Percentiles rank a stretch among this genome's conserved stretches.
Evolutionary conservation across 2,113 vertebrate species (phyloP).

Genomic region (Cyanistes caeruleus): DNA sequence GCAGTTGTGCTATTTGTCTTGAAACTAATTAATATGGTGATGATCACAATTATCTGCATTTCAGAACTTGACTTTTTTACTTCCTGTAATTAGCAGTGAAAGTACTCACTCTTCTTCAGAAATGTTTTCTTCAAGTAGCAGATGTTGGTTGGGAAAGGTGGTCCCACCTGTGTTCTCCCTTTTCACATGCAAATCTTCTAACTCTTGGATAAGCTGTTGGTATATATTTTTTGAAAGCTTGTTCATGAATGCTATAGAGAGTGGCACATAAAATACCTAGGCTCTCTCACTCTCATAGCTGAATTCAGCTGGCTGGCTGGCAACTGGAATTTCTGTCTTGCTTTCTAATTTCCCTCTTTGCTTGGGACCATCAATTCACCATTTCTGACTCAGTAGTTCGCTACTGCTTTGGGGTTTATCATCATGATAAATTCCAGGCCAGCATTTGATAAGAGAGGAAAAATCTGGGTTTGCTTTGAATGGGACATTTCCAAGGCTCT

Average conservation of each 20-base stretch:
- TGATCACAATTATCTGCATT: neutral
- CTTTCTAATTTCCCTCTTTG: neutral
- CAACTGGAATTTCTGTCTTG: neutral
- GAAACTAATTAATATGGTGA: neutral
- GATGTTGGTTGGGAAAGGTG: neutral
- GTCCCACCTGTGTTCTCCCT: neutral
- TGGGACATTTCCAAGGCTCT: neutral
- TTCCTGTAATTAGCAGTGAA: neutral
- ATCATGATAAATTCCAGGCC: neutral
- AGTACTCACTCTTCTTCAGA: neutral
- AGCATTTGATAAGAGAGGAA: neutral
- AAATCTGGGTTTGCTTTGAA: neutral
- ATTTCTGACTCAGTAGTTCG: neutral
- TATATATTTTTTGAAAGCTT: neutral
- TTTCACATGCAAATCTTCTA: neutral
- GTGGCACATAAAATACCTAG: neutral
- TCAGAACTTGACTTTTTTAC: neutral
- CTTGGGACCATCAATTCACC: neutral
- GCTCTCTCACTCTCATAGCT: neutral
- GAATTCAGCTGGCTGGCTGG: neutral
- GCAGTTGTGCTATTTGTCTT: neutral
- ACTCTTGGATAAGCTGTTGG: neutral
- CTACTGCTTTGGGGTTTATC: neutral
- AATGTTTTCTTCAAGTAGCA: neutral
- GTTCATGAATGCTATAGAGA: neutral